Conservation (phyloP, 2,113 vertebrate species). For the Mustela lutreola region DNA sequence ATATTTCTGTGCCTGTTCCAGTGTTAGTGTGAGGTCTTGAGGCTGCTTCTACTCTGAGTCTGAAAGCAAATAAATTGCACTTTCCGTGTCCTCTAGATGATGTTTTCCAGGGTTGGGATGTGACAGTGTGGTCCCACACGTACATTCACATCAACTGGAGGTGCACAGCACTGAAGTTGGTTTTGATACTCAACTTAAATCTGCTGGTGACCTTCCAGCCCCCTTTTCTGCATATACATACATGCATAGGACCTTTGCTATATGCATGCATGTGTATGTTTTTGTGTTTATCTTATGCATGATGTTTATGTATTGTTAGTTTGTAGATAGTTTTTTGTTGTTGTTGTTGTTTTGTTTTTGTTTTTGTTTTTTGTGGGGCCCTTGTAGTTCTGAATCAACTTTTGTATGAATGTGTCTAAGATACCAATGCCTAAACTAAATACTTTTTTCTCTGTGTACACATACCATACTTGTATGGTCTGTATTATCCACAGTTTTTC, state of each 20-base stretch:
- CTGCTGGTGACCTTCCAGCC: conserved; percentile 91
- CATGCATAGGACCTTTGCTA: conserved; percentile 78
- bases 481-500: conserved; percentile 80
- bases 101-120: conserved; percentile 90
- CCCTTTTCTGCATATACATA: conserved; percentile 88
- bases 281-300: conserved; percentile 91
- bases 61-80: conserved; percentile 86
- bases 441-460: conserved; percentile 83
- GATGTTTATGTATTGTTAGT: conserved; percentile 91
- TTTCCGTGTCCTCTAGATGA: conserved; percentile 86
- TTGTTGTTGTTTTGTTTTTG: neutral
- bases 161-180: conserved; percentile 90
- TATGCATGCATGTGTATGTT: conserved; percentile 86
- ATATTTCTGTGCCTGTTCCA: conserved; percentile 85
- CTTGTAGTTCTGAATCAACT: conserved; percentile 86
- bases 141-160: conserved; percentile 94
- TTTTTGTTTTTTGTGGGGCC: conserved; percentile 80
- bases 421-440: conserved; percentile 82
- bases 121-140: conserved; percentile 91
- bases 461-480: conserved; percentile 85
- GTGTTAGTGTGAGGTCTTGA: conserved; percentile 89
- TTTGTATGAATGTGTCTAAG: conserved; percentile 87
- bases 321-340: conserved; percentile 84
- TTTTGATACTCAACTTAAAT: conserved; percentile 89
- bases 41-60: conserved; percentile 88